A percentile compares a stretch with the other conserved stretches of the same genome.
These are phyloP conservation scores for Margaritifera margaritifera DNA, from an alignment of 2,888 invertebrate genomes.

Conservation along the genomic window DNA sequence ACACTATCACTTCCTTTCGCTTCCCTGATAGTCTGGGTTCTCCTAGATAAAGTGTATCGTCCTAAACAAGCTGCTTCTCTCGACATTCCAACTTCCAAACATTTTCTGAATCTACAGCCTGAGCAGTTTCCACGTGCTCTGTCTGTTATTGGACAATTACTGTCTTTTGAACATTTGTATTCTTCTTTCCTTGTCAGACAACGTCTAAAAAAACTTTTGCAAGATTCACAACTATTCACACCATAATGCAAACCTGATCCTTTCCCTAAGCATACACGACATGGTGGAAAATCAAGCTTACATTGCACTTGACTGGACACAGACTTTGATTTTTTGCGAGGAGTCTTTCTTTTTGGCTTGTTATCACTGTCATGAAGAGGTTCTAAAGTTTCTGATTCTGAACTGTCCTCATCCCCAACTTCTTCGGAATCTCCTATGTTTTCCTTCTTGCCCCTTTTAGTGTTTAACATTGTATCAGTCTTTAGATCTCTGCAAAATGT, in stretches of 20 bases:
- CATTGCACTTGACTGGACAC: conserved; percentile 27
- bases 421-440: too few species aligned
- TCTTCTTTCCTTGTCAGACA: conserved; percentile 39
- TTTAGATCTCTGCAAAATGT: too few species aligned
- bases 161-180: conserved; percentile 31
- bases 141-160: conserved; percentile 32
- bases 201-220: conserved; percentile 38
- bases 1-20: conserved; percentile 22
- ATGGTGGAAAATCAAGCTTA: conserved; percentile 39
- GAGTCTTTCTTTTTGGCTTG: too few species aligned
- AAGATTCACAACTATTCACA: conserved; percentile 40
- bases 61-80: conserved; percentile 36
- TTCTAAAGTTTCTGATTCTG: too few species aligned
- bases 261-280: conserved; percentile 31
- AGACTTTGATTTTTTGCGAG: too few species aligned
- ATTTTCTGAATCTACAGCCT: conserved; percentile 31
- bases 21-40: conserved; percentile 40
- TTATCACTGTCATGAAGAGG: too few species aligned
- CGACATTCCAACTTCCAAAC: conserved; percentile 40
- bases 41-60: conserved; percentile 31
- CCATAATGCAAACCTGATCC: conserved; percentile 43
- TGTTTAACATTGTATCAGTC: too few species aligned
- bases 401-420: too few species aligned
- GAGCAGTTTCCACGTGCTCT: conserved; percentile 37
- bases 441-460: too few species aligned